Base-by-base conservation (phyloP, 64 coral and sea anemone species). In the Orbicella faveolata region DNA sequence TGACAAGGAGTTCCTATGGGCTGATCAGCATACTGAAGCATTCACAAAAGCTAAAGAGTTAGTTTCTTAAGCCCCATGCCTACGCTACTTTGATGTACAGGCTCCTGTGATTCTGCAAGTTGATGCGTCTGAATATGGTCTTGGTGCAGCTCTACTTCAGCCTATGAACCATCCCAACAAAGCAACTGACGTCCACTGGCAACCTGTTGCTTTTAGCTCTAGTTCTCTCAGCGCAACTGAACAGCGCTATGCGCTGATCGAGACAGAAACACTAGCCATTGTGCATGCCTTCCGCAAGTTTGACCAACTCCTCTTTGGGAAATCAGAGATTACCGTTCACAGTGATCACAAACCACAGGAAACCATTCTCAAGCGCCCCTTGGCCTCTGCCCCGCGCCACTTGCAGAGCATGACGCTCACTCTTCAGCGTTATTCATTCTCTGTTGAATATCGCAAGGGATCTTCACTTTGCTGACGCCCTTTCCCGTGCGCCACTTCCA, bases 201-300 rank as follows among this genome's bases (percentile, higher is more conserved):
- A 90, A 53, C 88, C 88, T 90, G 13, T 52, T 81, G 30, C 11
- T 92, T 77, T 59, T 84, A 81, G 55, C 86, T 81, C 12, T 86
- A 30, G 90, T 44, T 93, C 84, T 19, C 90, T 92, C 64, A 88
- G 41, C 2, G 65, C 76, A 55, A 88, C 91, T 61, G 84, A 93
- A 88, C 75, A 30, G 30, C 30, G 30, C 30, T 30, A 30, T 30
- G 30, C 30, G 30, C 30, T 88, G 51, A 92, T 92, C 14, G 80
- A 92, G 34, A 90, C 81, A 9, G 78, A 90, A 55, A 80, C 88
- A n/a, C 88, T 90, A 18, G 61, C 91, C 17, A 93, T 93, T 75
- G 92, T 88, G 16, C 66, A 93, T 44, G 91, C 85, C 23, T 88
- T 93, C 73, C 85, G 74, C 65, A 93, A 93, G 67, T 92, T 92